phyloP scores from a whole-genome alignment of 2,113 vertebrate species.

The Nibea albiflora region DNA sequence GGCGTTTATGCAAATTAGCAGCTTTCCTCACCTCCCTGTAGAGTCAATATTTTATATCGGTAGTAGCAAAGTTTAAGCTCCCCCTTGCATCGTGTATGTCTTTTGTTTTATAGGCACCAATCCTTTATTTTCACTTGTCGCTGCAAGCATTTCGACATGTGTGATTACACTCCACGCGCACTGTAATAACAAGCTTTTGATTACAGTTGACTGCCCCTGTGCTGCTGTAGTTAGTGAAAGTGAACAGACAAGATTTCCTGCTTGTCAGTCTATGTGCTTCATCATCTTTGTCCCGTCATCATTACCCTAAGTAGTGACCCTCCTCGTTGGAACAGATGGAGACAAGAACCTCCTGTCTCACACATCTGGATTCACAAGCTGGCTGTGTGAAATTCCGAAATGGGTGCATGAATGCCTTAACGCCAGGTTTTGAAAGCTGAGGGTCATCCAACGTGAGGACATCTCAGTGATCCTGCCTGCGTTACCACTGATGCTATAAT shows the following conservation, averaged over 20 bases:
- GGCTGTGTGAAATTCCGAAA: neutral
- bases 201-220: neutral
- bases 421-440: neutral
- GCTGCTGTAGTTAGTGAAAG: slow-evolving; percentile 17
- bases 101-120: neutral
- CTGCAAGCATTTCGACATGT: neutral
- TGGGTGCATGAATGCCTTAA: too few relatives aligned
- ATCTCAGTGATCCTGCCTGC: neutral
- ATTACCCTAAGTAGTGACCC: slow-evolving; percentile 50
- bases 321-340: slow-evolving; percentile 48
- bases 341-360: slow-evolving; percentile 22
- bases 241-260: slow-evolving; percentile 11
- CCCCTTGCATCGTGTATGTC: neutral
- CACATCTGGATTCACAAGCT: slow-evolving; percentile 11
- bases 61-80: neutral
- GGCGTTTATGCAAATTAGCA: neutral
- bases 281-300: slow-evolving; percentile 25
- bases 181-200: neutral
- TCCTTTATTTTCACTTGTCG: neutral
- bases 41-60: neutral
- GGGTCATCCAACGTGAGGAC: neutral
- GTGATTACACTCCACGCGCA: neutral
- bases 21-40: neutral
- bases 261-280: slow-evolving; percentile 30
- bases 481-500: neutral